These are phyloP conservation scores for Hirundo rustica DNA, from an alignment of 2,797 vertebrate species.

Conservation along the genomic window DNA sequence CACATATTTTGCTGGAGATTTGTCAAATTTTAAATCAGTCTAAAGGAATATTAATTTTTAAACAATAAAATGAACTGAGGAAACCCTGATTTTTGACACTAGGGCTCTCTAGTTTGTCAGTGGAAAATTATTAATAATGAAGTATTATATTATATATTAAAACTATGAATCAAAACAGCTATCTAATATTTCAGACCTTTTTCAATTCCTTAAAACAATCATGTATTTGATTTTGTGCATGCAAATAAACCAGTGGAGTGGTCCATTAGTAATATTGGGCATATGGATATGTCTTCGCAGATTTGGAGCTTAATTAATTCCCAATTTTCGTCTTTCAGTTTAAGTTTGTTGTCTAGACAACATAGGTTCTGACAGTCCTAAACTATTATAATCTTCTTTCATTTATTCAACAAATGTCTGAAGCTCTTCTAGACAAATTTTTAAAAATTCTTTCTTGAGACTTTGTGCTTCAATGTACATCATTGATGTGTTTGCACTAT, in stretches of 20 bases:
- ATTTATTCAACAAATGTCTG: not conserved
- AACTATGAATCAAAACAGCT: not conserved
- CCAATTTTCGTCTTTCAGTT: not conserved
- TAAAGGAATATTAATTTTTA: not conserved
- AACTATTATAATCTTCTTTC: not conserved
- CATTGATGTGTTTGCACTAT: not conserved
- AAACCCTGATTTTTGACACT: not conserved
- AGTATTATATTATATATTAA: not conserved
- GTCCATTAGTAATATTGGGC: not conserved
- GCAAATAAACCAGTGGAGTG: not conserved
- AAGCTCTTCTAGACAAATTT: not conserved
- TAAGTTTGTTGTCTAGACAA: not conserved
- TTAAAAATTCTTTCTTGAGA: not conserved
- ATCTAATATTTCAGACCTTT: not conserved
- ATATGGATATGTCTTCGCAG: not conserved
- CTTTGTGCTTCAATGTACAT: not conserved
- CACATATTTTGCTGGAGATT: not conserved
- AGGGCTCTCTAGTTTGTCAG: not conserved
- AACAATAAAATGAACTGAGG: not conserved
- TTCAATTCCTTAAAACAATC: not conserved
- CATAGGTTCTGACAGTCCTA: not conserved
- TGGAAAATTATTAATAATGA: not conserved
- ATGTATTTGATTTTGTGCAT: not conserved
- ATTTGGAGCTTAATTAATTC: not conserved
- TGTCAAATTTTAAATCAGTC: not conserved